Conservation (phyloP, 2,797 vertebrate genomes). For the Nannoperca obscura region DNA sequence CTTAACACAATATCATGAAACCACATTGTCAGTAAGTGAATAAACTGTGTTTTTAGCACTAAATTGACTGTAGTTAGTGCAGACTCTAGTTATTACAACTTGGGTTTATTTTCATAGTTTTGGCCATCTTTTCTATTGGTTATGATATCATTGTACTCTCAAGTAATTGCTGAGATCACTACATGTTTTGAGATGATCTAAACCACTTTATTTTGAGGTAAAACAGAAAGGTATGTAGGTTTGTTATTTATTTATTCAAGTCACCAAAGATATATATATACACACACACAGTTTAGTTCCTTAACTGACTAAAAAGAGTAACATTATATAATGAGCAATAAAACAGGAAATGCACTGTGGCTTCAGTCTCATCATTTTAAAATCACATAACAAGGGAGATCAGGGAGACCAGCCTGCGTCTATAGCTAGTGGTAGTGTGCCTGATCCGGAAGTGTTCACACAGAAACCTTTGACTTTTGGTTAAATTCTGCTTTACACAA, state of each 20-base stretch:
- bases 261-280: too few relatives aligned
- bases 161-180: conserved; percentile 7
- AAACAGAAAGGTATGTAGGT: neutral
- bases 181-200: neutral
- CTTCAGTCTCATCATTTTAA: neutral
- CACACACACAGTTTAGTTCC: neutral
- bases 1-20: conserved; percentile 71
- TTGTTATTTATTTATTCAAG: neutral
- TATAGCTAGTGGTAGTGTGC: neutral
- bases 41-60: neutral
- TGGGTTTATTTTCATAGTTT: neutral
- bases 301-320: neutral
- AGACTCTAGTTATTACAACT: too few relatives aligned
- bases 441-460: neutral
- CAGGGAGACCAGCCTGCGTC: neutral
- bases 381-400: neutral
- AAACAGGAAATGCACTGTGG: neutral
- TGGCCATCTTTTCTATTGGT: neutral
- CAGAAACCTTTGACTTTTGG: neutral
- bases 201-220: neutral
- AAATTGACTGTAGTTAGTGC: neutral
- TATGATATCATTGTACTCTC: conserved; percentile 18
- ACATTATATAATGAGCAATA: neutral
- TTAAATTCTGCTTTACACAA: neutral
- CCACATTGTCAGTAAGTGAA: neutral